Evolutionary conservation across 1,140 invertebrate species (phyloP), one percentile per base, ranked within the genome.

Genomic region (Liolophura sinensis): DNA sequence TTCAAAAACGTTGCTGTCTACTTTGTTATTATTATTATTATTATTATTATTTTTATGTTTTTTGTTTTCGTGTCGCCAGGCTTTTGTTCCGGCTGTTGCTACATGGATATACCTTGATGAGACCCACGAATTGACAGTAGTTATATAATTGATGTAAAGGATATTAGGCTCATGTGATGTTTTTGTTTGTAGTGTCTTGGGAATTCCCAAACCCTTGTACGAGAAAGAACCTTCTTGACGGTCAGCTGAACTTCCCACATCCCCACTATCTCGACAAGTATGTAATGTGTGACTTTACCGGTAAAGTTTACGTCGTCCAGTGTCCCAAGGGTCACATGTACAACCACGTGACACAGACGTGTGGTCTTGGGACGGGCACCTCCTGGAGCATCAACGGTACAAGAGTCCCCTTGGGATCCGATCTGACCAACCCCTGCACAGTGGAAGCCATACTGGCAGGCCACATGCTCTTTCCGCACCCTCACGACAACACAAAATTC

Each of bases 221-320:
- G 1, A 11, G 22, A 27, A 67, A 58, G 16, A 72, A 70, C 20
- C 48, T 72, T 40, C 31, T 40, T 9, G 31, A 67, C 12, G 70
- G 64, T 18, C 59, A 64, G 7, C 57, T 31, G 1, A 69, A 65
- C 46, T 74, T 74, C 54, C 66, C 68, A 18, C 69, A 76, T 65
- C 74, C 74, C 0, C 65, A 68, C 16, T 57, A 72, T n/a, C 65
- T 27, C 15, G 64, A 63, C 24, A 74, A 74, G 58, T 76, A 72
- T 50, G 31, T 76, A 3, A 65, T 69, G 67, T 76, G 74, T 62
- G 72, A 76, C 54, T 27, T 62, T 11, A 31, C 57, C 15, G 64
- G 68, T 5, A 72, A 74, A 20, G 22, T 71, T 7, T 76, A 74
- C 64, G 60, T 76, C 6, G 70, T 72, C 1, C 64, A 70, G 15